Percentiles rank a stretch among this genome's conserved stretches.
These are phyloP conservation scores for Himalopsyche anomala DNA, from an alignment of 2,888 invertebrate species.

Conservation along the genomic window DNA sequence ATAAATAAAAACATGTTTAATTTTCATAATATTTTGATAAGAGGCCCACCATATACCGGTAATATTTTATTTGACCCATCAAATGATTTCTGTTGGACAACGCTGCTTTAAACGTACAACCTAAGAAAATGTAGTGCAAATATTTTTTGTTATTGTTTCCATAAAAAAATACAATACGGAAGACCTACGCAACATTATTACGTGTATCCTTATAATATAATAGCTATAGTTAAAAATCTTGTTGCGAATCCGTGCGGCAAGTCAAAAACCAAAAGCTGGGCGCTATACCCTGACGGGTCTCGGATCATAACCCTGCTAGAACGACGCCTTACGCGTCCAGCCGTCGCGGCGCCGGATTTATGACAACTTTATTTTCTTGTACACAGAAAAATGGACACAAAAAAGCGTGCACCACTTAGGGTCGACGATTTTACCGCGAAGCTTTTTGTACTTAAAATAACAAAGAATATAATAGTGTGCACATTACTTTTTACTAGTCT, in stretches of 20 bases:
- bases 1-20: no score
- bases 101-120: no score
- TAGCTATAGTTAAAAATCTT: not conserved
- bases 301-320: slow-evolving; percentile 36
- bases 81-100: no score
- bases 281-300: slow-evolving; percentile 37
- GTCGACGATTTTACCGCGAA: not conserved
- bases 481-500: no score
- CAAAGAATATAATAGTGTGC: no score
- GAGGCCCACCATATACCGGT: no score
- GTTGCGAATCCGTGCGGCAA: slow-evolving; percentile 7
- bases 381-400: slow-evolving; percentile 2
- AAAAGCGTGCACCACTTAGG: not conserved
- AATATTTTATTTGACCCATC: no score
- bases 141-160: not conserved
- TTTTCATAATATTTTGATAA: no score
- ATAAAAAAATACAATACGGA: not conserved
- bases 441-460: no score
- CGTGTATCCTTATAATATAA: not conserved
- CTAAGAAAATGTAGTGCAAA: not conserved
- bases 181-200: not conserved
- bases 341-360: slow-evolving; percentile 42
- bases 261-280: slow-evolving; percentile 19
- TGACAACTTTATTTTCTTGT: slow-evolving; percentile 32
- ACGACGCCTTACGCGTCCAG: slow-evolving; percentile 39